These are phyloP conservation scores for Carterocephalus palaemon DNA, from an alignment of 2,888 invertebrate genomes.

Conservation along the genomic window DNA sequence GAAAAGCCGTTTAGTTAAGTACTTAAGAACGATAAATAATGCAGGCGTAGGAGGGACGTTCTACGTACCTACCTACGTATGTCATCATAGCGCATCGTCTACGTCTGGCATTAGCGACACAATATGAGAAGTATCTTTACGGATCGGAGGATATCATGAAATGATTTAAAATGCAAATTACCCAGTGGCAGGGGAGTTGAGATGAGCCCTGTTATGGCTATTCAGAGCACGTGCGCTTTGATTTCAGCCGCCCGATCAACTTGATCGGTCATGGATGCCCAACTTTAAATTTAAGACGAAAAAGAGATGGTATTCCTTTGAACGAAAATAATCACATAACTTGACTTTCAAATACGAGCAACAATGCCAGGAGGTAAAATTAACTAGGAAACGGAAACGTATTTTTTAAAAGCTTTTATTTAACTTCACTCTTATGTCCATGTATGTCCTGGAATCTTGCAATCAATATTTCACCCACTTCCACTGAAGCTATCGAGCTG, in stretches of 20 bases:
- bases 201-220: slow-evolving; percentile 40
- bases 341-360: slow-evolving; percentile 35
- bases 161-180: slow-evolving; percentile 50
- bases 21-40: slow-evolving; percentile 39
- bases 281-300: slow-evolving; percentile 42
- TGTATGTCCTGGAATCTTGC: too few relatives aligned
- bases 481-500: too few relatives aligned
- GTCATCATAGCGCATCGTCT: not conserved
- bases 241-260: slow-evolving; percentile 55
- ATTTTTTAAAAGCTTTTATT: too few relatives aligned
- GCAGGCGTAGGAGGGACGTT: slow-evolving; percentile 6
- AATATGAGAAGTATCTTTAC: slow-evolving; percentile 27
- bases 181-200: slow-evolving; percentile 36
- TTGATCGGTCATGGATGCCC: slow-evolving; percentile 39
- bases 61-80: too few relatives aligned
- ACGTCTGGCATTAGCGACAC: too few relatives aligned
- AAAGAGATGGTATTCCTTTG: slow-evolving; percentile 5
- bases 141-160: slow-evolving; percentile 17
- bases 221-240: slow-evolving; percentile 58
- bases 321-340: slow-evolving; percentile 9
- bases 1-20: slow-evolving; percentile 40
- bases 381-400: too few relatives aligned
- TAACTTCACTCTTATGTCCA: too few relatives aligned
- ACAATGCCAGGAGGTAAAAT: too few relatives aligned
- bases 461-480: too few relatives aligned